Conservation (phyloP, 2,113 vertebrate species). For the Entelurus aequoreus region DNA sequence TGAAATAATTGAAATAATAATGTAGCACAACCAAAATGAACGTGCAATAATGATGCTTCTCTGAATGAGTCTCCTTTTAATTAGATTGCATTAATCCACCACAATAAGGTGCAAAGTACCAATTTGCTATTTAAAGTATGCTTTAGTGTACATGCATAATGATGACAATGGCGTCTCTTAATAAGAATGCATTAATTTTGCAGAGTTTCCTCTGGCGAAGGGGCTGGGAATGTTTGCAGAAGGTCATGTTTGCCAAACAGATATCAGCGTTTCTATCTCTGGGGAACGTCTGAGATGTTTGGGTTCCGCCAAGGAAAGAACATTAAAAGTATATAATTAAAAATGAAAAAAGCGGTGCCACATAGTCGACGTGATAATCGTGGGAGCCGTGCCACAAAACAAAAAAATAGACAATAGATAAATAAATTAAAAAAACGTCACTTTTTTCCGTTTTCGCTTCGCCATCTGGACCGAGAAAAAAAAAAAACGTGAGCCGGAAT, state of each 20-base stretch:
- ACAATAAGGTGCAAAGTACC: no score
- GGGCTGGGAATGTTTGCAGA: constrained; percentile 38
- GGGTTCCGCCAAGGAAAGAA: background rate
- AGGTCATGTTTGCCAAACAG: constrained; percentile 40
- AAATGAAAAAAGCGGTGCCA: background rate
- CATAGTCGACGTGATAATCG: background rate
- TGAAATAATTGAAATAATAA: no score
- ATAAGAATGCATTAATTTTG: constrained; percentile 39
- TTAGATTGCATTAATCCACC: no score
- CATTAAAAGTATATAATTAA: background rate
- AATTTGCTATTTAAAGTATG: no score
- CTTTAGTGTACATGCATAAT: background rate
- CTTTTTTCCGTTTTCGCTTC: constrained; percentile 21
- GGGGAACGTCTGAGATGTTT: constrained; percentile 11
- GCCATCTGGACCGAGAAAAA: constrained; percentile 6
- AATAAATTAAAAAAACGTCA: background rate
- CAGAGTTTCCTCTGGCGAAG: constrained; percentile 26
- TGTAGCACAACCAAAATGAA: no score
- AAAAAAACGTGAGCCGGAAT: constrained; percentile 22
- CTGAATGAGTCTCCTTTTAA: no score
- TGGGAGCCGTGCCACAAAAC: background rate
- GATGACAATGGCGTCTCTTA: constrained; percentile 3
- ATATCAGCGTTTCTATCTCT: constrained; percentile 18
- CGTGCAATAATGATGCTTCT: no score
- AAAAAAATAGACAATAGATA: no score